Base-by-base conservation (phyloP, 1,140 invertebrate species). In the Platyura marginata region DNA sequence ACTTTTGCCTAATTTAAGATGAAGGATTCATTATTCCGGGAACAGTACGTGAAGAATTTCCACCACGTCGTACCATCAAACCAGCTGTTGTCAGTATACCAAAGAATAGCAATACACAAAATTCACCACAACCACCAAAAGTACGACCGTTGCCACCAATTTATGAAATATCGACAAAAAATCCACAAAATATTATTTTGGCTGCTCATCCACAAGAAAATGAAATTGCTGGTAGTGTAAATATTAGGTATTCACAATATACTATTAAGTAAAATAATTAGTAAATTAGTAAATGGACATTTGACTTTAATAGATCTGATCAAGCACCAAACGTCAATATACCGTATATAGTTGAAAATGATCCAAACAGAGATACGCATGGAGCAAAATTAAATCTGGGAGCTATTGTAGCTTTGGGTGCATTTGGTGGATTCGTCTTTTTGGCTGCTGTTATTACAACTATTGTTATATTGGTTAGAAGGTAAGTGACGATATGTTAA, bases 351-450 rank as follows among this genome's bases (percentile, higher is more conserved):
- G 71, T 80, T 1, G 78, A 81, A 44, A 72, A 67, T 32, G 72
- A 75, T 21, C 69, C 74, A 36, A 61, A 70, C 10, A 67, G 72
- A 21, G 74, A 77, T 46, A 65, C 74, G 1, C 69, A 76, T 44
- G 81, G 79, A 21, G 79, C 81, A 1, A 77, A 78, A 52, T 65
- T 88, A 3, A 88, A 87, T 61, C 65, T 87, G 38, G 83, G 84
- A 20, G 84, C 85, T 1, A 85, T 93, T 39, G 88, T 93, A 41
- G 85, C 86, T 2, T 64, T 92, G 10, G 86, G 82, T 13, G 83
- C 89, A 1, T 91, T 92, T 56, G 87, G 85, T 41, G 85, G 80
- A 5, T 83, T 94, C 49, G 83, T 92, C 1, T 85, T 93, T 52
- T 68, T 93, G 16, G 81, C 87, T 20, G 86, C 86, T 13, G 77